phyloP scores from a whole-genome alignment of 92 coral and sea anemone species.

The Anthopleura xanthogrammica region DNA sequence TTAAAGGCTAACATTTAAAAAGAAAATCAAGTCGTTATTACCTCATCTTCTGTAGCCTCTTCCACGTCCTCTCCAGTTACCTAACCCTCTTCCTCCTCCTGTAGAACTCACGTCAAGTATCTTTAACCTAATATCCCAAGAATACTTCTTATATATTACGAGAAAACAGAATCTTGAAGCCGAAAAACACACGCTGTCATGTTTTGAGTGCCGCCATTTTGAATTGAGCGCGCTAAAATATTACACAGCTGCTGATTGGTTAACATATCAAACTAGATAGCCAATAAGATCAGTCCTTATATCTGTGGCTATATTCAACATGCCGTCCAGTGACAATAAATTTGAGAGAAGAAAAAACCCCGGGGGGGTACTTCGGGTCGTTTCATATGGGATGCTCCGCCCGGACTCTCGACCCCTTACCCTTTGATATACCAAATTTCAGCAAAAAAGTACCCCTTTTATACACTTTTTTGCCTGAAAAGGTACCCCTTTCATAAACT shows the following conservation, averaged over 20 bases:
- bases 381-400: too few species aligned
- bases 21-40: too few species aligned
- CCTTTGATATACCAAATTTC: too few species aligned
- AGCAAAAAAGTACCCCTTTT: too few species aligned
- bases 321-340: slow-evolving; percentile 41
- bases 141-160: neutral
- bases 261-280: neutral
- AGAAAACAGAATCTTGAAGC: neutral
- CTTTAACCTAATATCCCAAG: neutral
- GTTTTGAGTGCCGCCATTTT: slow-evolving; percentile 25
- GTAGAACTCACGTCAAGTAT: slow-evolving; percentile 51
- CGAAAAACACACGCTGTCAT: neutral
- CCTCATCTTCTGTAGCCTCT: too few species aligned
- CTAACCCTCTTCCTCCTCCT: slow-evolving; percentile 40
- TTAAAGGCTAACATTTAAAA: too few species aligned
- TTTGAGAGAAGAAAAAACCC: slow-evolving; percentile 28
- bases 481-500: too few species aligned
- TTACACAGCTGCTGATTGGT: slow-evolving; percentile 21
- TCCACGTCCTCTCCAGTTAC: slow-evolving; percentile 69
- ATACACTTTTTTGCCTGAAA: too few species aligned
- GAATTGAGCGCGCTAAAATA: slow-evolving; percentile 33
- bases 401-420: too few species aligned
- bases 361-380: too few species aligned
- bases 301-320: slow-evolving; percentile 4
- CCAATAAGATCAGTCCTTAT: slow-evolving; percentile 19